A percentile compares a stretch with the other conserved stretches of the same genome.
phyloP scores from a whole-genome alignment of 2,888 invertebrate genomes.

The Zonitis immaculata region DNA sequence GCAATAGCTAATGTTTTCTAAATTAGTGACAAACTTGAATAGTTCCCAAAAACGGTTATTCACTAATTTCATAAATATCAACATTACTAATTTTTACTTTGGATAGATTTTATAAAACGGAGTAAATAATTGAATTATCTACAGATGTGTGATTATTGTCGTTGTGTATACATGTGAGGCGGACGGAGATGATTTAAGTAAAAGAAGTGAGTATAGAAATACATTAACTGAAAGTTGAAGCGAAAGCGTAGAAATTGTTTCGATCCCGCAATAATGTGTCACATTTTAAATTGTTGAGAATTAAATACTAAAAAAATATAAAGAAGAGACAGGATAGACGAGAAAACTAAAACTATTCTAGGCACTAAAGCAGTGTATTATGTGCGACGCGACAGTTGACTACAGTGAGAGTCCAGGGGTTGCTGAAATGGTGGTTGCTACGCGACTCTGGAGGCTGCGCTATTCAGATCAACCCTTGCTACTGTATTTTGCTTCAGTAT shows the following conservation, averaged over 20 bases:
- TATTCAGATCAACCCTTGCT: slow-evolving; percentile 1
- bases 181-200: background rate
- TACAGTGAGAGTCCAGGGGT: slow-evolving; percentile 9
- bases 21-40: slow-evolving; percentile 1
- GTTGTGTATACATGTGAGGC: slow-evolving; percentile 2
- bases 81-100: too few relatives aligned
- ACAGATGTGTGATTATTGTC: slow-evolving; percentile 5
- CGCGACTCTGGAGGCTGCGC: slow-evolving; percentile 29
- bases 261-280: background rate
- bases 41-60: slow-evolving; percentile 1
- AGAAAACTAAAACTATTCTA: slow-evolving; percentile 33
- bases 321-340: slow-evolving; percentile 19
- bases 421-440: slow-evolving; percentile 30
- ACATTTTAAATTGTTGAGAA: background rate
- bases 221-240: background rate
- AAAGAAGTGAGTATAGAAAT: too few relatives aligned
- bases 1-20: slow-evolving; percentile 1
- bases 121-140: background rate
- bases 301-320: background rate
- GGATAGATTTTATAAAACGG: too few relatives aligned
- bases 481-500: background rate
- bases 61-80: background rate
- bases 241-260: background rate
- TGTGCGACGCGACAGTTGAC: slow-evolving; percentile 26
- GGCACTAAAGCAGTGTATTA: slow-evolving; percentile 28